Percentiles rank a stretch among this genome's conserved stretches.
These are phyloP conservation scores for Cirrhinus molitorella DNA, from an alignment of 2,797 vertebrate genomes.

Conservation along the genomic window DNA sequence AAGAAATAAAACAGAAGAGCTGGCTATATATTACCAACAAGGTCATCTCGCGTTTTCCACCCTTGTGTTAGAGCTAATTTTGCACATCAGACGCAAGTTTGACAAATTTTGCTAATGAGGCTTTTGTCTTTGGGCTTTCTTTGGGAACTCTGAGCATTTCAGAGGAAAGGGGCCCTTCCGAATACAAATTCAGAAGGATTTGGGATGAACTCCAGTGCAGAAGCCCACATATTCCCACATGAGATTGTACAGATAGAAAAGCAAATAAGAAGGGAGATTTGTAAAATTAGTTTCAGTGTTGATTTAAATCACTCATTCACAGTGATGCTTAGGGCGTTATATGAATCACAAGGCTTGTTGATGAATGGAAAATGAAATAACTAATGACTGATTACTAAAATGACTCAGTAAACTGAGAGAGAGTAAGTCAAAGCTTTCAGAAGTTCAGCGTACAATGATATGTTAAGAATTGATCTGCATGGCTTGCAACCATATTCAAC, in stretches of 20 bases:
- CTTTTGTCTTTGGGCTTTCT: slow-evolving; percentile 36
- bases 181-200: slow-evolving; percentile 16
- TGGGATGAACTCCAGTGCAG: not conserved
- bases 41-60: slow-evolving; percentile 8
- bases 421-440: slow-evolving; percentile 55
- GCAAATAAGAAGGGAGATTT: slow-evolving; percentile 31
- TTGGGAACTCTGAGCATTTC: not conserved
- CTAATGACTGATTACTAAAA: slow-evolving; percentile 58
- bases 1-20: slow-evolving; percentile 24
- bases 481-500: slow-evolving; percentile 72
- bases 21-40: slow-evolving; percentile 18
- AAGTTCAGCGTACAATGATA: slow-evolving; percentile 62
- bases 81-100: slow-evolving; percentile 27
- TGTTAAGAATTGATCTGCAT: slow-evolving; percentile 71
- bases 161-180: not conserved
- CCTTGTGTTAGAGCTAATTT: slow-evolving; percentile 19
- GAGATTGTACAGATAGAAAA: slow-evolving; percentile 14
- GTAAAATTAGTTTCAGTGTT: slow-evolving; percentile 38
- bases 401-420: slow-evolving; percentile 48
- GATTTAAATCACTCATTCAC: slow-evolving; percentile 16
- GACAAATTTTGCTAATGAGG: slow-evolving; percentile 47
- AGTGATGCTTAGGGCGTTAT: slow-evolving; percentile 9
- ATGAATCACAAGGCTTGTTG: slow-evolving; percentile 65
- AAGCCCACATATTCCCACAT: slow-evolving; percentile 2
- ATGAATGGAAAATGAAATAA: slow-evolving; percentile 72